Evolutionary conservation across 2,888 invertebrate species (phyloP).

Genomic region (Sesia bembeciformis): DNA sequence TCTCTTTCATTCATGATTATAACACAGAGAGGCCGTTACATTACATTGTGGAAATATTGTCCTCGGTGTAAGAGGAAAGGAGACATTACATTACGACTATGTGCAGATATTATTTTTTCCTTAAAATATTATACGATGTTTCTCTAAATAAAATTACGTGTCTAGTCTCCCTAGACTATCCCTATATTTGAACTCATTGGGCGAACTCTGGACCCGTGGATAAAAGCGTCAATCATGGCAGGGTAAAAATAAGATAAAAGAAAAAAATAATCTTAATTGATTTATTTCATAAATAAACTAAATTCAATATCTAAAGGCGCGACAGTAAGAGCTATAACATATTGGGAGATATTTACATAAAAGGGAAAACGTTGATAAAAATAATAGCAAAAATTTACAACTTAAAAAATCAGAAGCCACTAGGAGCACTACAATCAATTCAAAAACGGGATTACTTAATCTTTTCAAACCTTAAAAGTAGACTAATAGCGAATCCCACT

Average conservation of each 20-base stretch:
- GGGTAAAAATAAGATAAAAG: conserved; percentile 28
- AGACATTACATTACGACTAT: too few relatives aligned
- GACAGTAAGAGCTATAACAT: conserved; percentile 48
- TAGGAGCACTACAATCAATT: conserved; percentile 32
- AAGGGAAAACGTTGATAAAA: conserved; percentile 39
- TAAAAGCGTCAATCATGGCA: conserved; percentile 17
- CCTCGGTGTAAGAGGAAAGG: too few relatives aligned
- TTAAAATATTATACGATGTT: too few relatives aligned
- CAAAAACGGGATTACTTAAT: conserved; percentile 22
- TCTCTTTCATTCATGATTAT: too few relatives aligned
- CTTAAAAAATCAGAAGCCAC: conserved; percentile 43
- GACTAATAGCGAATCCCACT: conserved; percentile 29
- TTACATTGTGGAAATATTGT: too few relatives aligned
- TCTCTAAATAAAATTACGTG: too few relatives aligned
- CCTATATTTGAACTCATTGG: conserved; percentile 21
- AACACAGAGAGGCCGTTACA: too few relatives aligned
- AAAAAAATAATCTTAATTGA: conserved; percentile 51
- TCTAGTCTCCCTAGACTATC: too few relatives aligned
- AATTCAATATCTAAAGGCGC: conserved; percentile 58
- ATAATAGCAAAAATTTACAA: conserved; percentile 62
- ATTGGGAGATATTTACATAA: conserved; percentile 63
- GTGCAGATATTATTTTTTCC: too few relatives aligned
- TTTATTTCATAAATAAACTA: conserved; percentile 70
- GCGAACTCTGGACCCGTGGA: conserved; percentile 38
- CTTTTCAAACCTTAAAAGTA: conserved; percentile 26